phyloP scores from a whole-genome alignment of 2,888 invertebrate genomes.

The Spodoptera picta region DNA sequence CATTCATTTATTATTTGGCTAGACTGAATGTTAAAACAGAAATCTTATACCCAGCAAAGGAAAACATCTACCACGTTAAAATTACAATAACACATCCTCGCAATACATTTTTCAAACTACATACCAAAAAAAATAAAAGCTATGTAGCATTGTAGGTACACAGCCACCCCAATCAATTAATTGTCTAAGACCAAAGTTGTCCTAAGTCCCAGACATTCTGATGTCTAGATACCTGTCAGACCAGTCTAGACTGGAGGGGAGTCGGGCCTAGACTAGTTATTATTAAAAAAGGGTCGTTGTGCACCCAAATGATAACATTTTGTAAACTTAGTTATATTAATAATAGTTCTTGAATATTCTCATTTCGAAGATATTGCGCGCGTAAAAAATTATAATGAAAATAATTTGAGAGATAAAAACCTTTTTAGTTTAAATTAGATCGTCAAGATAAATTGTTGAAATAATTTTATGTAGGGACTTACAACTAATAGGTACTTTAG shows the following conservation, averaged over 20 bases:
- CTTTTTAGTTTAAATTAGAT: constrained; percentile 9
- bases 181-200: constrained; percentile 14
- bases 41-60: no score
- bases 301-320: constrained; percentile 19
- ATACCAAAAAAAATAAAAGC: neutral
- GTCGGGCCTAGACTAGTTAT: constrained; percentile 29
- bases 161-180: constrained; percentile 9
- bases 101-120: no score
- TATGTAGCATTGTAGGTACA: neutral
- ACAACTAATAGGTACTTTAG: no score
- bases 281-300: constrained; percentile 52
- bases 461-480: no score
- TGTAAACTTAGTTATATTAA: constrained; percentile 2
- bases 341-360: constrained; percentile 22
- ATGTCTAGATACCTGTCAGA: constrained; percentile 48
- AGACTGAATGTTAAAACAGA: no score
- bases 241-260: constrained; percentile 55
- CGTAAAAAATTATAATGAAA: constrained; percentile 12
- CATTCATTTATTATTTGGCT: no score
- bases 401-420: constrained; percentile 17
- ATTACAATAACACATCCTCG: no score
- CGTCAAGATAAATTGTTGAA: no score
- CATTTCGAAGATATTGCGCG: constrained; percentile 10
- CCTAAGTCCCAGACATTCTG: constrained; percentile 25
- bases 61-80: no score